Percentiles rank a stretch among this genome's conserved stretches.
phyloP scores from a whole-genome alignment of 2,113 vertebrate species.

The Neotragus moschatus region DNA sequence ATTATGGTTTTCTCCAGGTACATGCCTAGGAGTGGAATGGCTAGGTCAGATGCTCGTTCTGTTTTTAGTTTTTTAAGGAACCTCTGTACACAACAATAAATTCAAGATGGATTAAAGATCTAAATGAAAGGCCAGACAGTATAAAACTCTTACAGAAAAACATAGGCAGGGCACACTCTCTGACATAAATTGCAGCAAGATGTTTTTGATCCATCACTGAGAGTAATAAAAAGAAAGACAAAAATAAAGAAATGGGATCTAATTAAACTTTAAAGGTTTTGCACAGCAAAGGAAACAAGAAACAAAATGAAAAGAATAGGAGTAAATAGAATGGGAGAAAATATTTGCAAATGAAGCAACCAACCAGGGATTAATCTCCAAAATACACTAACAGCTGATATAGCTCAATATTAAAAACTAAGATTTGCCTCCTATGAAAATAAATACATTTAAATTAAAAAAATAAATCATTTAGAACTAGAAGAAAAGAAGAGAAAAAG shows the following conservation, averaged over 20 bases:
- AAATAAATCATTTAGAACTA: no score
- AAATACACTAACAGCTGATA: background rate
- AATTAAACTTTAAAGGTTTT: background rate
- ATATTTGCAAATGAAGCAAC: background rate
- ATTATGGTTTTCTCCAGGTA: background rate
- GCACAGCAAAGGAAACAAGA: background rate
- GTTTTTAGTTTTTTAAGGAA: background rate
- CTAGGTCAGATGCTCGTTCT: background rate
- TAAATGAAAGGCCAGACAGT: background rate
- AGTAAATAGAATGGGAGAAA: background rate
- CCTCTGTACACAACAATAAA: background rate
- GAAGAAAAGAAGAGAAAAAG: no score
- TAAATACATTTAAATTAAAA: no score
- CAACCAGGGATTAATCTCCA: background rate
- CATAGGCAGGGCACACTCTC: background rate
- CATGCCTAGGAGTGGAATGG: background rate
- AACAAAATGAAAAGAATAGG: background rate
- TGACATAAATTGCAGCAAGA: background rate
- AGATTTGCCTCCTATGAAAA: background rate
- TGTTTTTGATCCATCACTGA: background rate
- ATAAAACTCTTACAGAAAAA: background rate
- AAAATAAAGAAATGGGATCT: background rate
- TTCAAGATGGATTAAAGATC: background rate
- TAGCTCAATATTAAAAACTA: background rate
- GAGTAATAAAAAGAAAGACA: background rate